A percentile compares a stretch with the other conserved stretches of the same genome.
phyloP scores from a whole-genome alignment of 2,113 vertebrate genomes.

The Psettodes erumei region DNA sequence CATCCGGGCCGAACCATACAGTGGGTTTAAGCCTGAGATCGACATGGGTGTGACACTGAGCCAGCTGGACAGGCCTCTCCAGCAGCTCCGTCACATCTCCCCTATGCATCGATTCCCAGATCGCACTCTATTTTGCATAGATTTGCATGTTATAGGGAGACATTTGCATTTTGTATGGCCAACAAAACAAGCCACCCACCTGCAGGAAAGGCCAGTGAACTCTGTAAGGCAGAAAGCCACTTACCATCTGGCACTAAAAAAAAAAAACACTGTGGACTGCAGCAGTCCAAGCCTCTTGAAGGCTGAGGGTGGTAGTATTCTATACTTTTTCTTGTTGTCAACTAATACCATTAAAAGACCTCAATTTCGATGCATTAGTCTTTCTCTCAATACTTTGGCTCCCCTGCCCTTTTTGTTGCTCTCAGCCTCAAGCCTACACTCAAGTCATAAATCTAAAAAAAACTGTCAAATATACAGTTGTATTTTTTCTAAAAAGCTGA shows the following conservation, averaged over 20 bases:
- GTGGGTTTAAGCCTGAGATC: neutral
- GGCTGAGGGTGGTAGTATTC: neutral
- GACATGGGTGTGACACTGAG: neutral
- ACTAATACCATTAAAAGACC: neutral
- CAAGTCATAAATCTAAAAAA: neutral
- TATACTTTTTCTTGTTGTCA: neutral
- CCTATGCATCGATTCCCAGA: neutral
- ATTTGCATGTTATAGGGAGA: conserved; percentile 57
- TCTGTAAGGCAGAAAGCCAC: conserved; percentile 7
- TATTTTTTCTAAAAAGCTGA: neutral
- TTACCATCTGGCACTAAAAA: conserved; percentile 54
- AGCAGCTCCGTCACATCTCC: conserved; percentile 6
- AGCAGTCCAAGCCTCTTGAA: neutral
- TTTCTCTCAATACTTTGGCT: neutral
- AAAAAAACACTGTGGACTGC: conserved; percentile 8
- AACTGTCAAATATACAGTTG: neutral
- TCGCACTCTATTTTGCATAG: conserved; percentile 44
- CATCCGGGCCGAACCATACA: no score
- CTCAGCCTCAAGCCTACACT: neutral
- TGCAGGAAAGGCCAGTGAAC: conserved; percentile 33
- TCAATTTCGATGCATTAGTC: neutral
- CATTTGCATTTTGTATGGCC: conserved; percentile 54
- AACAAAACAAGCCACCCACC: conserved; percentile 37
- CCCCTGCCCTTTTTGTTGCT: neutral
- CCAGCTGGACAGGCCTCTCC: neutral